Percentiles rank a stretch among this genome's conserved stretches.
phyloP scores from a whole-genome alignment of 2,113 vertebrate genomes.

The Zapus hudsonius region DNA sequence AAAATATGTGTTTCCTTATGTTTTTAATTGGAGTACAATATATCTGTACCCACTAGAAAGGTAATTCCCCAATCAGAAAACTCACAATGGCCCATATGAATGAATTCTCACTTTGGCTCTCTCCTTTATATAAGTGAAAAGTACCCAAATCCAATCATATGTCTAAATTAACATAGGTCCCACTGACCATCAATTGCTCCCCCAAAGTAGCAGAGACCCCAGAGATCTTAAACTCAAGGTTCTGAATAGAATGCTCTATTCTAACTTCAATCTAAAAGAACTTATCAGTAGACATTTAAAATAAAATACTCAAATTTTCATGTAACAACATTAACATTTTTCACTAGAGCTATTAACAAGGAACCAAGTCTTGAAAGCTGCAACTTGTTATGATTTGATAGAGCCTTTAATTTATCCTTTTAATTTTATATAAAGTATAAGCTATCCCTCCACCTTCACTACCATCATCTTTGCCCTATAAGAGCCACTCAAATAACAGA shows the following conservation, averaged over 20 bases:
- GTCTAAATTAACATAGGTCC: not conserved
- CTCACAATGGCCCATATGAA: not conserved
- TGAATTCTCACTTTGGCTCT: not conserved
- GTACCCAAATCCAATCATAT: not conserved
- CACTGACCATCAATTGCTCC: not conserved
- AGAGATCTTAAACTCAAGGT: not conserved
- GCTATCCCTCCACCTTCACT: not conserved
- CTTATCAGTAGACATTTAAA: not conserved
- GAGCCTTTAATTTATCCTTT: not conserved
- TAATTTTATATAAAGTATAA: not conserved
- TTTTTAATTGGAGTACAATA: not conserved
- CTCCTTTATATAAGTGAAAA: not conserved
- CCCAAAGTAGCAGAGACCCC: not conserved
- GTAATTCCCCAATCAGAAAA: not conserved
- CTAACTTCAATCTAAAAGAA: not conserved
- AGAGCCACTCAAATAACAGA: not conserved
- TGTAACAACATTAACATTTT: not conserved
- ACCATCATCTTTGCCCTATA: too few species aligned
- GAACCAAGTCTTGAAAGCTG: not conserved
- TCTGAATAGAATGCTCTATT: not conserved
- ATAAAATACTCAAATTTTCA: not conserved
- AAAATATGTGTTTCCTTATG: not conserved
- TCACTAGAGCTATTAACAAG: not conserved
- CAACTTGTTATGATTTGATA: not conserved
- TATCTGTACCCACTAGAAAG: not conserved